phyloP scores from a whole-genome alignment of 1,140 invertebrate genomes.

The Drepana arcuata region DNA sequence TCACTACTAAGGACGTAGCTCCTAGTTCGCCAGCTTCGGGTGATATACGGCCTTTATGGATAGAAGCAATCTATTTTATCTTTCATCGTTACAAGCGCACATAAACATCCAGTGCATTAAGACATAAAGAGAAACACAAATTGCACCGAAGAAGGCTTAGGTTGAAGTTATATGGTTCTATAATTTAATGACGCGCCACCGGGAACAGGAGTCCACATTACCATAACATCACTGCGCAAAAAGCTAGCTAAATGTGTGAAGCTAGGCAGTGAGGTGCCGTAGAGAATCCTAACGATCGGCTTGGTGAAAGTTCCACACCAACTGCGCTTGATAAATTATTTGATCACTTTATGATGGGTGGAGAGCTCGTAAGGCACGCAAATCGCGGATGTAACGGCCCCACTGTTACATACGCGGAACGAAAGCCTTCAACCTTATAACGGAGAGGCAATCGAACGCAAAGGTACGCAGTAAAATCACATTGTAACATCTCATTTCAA shows the following conservation, averaged over 20 bases:
- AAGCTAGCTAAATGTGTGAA: conserved; percentile 51
- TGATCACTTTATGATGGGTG: conserved; percentile 66
- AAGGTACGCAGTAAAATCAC: conserved; percentile 27
- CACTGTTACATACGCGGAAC: conserved; percentile 32
- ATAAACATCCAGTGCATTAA: too few relatives aligned
- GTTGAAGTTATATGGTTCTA: too few relatives aligned
- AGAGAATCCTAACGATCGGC: conserved; percentile 55
- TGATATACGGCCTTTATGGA: too few relatives aligned
- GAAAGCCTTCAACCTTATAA: conserved; percentile 38
- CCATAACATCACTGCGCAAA: conserved; percentile 45
- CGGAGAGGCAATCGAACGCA: conserved; percentile 37
- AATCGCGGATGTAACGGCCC: conserved; percentile 45
- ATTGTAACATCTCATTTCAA: conserved; percentile 18
- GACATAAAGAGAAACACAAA: too few relatives aligned
- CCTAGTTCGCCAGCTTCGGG: too few relatives aligned
- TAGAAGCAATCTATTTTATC: too few relatives aligned
- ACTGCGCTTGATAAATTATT: conserved; percentile 56
- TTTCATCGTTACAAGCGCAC: too few relatives aligned
- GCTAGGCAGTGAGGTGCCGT: conserved; percentile 34
- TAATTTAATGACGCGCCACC: conserved; percentile 14
- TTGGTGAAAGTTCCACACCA: conserved; percentile 49
- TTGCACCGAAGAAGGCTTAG: too few relatives aligned
- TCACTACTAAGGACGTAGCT: too few relatives aligned
- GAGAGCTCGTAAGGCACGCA: conserved; percentile 58
- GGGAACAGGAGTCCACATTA: conserved; percentile 37